These are phyloP conservation scores for Neuroterus valhalla DNA, from an alignment of 1,140 invertebrate species.

Conservation along the genomic window DNA sequence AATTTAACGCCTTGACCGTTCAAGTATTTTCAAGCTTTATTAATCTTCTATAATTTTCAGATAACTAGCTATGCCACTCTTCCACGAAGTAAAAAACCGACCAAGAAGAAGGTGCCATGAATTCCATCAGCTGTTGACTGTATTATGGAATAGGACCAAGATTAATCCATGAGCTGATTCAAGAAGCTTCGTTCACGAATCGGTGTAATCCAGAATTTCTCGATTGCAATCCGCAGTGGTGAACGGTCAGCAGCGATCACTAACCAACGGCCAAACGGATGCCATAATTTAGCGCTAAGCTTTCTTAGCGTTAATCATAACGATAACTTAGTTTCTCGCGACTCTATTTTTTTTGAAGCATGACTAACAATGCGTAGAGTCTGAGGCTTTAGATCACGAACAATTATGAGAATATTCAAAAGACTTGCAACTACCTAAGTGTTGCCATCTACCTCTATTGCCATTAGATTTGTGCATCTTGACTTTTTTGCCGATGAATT, in stretches of 20 bases:
- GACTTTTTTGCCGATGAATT: not conserved
- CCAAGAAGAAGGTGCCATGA: slow-evolving; percentile 74
- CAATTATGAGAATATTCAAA: not conserved
- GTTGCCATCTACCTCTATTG: slow-evolving; percentile 11
- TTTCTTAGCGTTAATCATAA: not conserved
- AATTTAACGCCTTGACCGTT: slow-evolving; percentile 38
- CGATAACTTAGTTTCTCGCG: not conserved
- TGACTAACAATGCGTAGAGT: not conserved
- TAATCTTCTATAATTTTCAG: slow-evolving; percentile 66
- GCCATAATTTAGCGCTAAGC: not conserved
- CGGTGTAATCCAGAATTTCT: slow-evolving; percentile 4
- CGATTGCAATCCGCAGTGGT: not conserved
- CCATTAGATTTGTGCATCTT: slow-evolving; percentile 20
- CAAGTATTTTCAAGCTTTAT: slow-evolving; percentile 36
- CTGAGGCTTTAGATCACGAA: not conserved
- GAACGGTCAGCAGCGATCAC: not conserved
- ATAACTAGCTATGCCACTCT: slow-evolving; percentile 77
- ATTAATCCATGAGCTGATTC: slow-evolving; percentile 41
- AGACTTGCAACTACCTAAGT: not conserved
- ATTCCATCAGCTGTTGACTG: slow-evolving; percentile 57
- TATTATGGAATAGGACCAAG: slow-evolving; percentile 62
- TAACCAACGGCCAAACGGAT: not conserved
- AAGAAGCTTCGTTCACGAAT: not conserved
- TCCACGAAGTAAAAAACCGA: slow-evolving; percentile 76
- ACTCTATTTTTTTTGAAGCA: not conserved